Base-by-base conservation (phyloP, 2,888 invertebrate genomes). In the Drosophila lacicola region DNA sequence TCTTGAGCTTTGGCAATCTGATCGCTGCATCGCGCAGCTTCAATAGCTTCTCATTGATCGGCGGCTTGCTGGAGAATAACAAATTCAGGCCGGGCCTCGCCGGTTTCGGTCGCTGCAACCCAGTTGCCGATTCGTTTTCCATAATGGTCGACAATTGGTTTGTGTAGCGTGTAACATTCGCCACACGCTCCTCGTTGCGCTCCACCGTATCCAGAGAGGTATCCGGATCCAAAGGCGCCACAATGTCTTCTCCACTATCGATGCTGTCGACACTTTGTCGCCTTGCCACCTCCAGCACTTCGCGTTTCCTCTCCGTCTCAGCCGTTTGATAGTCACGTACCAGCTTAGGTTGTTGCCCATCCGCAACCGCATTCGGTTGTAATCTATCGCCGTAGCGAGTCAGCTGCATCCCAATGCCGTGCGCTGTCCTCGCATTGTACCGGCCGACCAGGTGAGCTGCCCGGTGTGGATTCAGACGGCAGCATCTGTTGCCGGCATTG, bases 161-260 rank as follows among this genome's bases (percentile, higher is more conserved):
- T 8, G 13, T 19, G 11, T 57, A 13, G 41, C 19, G 17, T 1
- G 36, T 11, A 6, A 62, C 11, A 0, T 36, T 33, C 4, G 21
- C 29, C 3, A 49, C 4, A 0, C 55, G 53, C 51, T 64, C 74
- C 37, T 51, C n/a, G 8, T 17, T 17, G 9, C 34, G 50, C 11
- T 44, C 39, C 0, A 41, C 8, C 4, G 70, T 47, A n/a, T 61
- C 57, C 37, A 73, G 19, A 2, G 70, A 66, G 2, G 57, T 73
- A 2, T 50, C 41, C 11, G 17, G 33, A 3, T 34, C n/a, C 34
- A 4, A 3, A 2, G 8, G 2, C 29, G 29, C 36, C 21, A 21
- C 3, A 8, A 11, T 34, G 1, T 8, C 4, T 0, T 44, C 44
- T n/a, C 11, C 4, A 13, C 13, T 36, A 2, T 4, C n/a, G 10